Evolutionary conservation across 2,113 vertebrate species (phyloP).

Genomic region (Heloderma charlesbogerti): DNA sequence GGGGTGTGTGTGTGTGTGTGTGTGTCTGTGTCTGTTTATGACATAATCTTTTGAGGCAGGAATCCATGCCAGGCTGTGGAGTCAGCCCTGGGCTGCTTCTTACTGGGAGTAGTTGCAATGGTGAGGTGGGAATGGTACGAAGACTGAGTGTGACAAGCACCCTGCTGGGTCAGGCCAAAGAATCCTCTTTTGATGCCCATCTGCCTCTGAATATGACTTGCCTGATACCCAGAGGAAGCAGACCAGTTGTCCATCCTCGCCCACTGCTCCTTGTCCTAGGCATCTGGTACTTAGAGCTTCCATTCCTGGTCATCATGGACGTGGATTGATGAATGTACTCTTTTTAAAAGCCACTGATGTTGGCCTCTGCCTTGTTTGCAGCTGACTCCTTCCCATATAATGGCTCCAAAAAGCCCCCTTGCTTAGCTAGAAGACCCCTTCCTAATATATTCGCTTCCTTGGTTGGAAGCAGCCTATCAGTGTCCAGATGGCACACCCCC

Average conservation of each 20-base stretch:
- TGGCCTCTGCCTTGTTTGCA: background rate
- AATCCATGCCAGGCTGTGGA: no score
- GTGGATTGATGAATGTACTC: background rate
- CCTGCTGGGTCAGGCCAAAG: background rate
- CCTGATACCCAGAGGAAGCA: no score
- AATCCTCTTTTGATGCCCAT: no score
- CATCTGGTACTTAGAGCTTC: background rate
- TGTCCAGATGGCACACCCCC: slow-evolving; percentile 64
- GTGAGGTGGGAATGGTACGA: no score
- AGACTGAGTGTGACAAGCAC: background rate
- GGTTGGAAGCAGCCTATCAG: background rate
- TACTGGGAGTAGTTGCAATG: no score
- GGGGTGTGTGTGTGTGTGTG: no score
- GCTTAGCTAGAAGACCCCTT: background rate
- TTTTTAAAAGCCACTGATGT: background rate
- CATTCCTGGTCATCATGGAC: background rate
- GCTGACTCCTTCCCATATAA: background rate
- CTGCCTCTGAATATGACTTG: no score
- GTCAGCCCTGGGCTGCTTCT: no score
- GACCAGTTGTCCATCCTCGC: no score
- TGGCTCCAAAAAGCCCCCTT: accelerated
- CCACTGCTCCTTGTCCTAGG: background rate
- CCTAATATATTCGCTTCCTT: background rate
- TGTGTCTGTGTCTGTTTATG: no score
- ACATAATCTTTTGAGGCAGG: no score